These are phyloP conservation scores for Cichladusa arquata DNA, from an alignment of 2,113 vertebrate genomes.

Conservation along the genomic window DNA sequence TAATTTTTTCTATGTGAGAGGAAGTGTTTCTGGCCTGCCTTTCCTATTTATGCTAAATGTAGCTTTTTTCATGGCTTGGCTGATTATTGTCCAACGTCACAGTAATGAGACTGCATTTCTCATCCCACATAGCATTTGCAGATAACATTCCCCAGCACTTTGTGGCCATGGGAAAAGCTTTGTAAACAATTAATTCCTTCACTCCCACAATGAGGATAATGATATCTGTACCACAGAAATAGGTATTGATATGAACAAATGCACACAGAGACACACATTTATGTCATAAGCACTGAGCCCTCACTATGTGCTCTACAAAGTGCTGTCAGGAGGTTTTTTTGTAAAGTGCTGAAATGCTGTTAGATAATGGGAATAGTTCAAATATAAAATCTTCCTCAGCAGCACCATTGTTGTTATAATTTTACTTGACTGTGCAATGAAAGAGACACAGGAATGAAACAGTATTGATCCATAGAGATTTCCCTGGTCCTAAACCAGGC, in stretches of 20 bases:
- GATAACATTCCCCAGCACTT: not conserved
- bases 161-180: not conserved
- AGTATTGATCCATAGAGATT: not conserved
- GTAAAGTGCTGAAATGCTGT: not conserved
- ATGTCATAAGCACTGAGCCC: not conserved
- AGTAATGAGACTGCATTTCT: not conserved
- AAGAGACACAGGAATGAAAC: not conserved
- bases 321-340: not conserved
- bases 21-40: not conserved
- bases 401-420: not conserved
- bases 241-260: rapidly evolving
- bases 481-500: not conserved
- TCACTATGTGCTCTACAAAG: not conserved
- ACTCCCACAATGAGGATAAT: not conserved
- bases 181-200: not conserved
- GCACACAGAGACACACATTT: no score
- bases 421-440: not conserved
- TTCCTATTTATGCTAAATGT: not conserved
- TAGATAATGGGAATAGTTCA: not conserved
- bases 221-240: not conserved
- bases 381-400: not conserved
- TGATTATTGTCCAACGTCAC: not conserved
- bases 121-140: not conserved
- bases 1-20: not conserved
- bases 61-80: not conserved